phyloP scores from a whole-genome alignment of 2,888 invertebrate genomes.

The Amorpha juglandis region DNA sequence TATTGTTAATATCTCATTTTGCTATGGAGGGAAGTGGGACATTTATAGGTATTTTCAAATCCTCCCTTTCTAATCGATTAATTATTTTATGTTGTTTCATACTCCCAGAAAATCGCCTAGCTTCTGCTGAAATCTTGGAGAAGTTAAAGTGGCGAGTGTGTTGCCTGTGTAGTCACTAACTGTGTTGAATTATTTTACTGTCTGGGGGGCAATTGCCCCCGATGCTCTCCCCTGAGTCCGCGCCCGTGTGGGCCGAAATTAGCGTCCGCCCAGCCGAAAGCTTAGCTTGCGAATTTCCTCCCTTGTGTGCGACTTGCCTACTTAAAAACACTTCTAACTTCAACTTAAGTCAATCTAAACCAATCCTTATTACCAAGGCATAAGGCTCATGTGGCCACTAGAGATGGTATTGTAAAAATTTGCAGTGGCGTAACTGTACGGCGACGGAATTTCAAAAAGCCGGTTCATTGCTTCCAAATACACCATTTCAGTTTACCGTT shows the following conservation, averaged over 20 bases:
- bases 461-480: constrained; percentile 64
- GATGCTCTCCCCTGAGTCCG: not conserved
- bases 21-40: too few relatives aligned
- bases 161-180: too few relatives aligned
- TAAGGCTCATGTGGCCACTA: constrained; percentile 54
- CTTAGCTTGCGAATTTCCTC: constrained; percentile 77
- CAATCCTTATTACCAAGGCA: constrained; percentile 50
- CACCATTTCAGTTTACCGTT: constrained; percentile 49
- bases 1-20: too few relatives aligned
- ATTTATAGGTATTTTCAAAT: too few relatives aligned
- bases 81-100: too few relatives aligned
- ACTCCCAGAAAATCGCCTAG: too few relatives aligned
- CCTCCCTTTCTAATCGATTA: too few relatives aligned
- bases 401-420: constrained; percentile 59
- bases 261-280: constrained; percentile 76
- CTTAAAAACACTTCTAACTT: constrained; percentile 35
- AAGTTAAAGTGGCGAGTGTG: too few relatives aligned
- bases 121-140: too few relatives aligned
- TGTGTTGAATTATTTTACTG: too few relatives aligned
- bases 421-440: constrained; percentile 68
- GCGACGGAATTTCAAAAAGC: constrained; percentile 82
- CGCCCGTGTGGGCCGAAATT: constrained; percentile 76
- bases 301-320: constrained; percentile 47
- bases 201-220: too few relatives aligned
- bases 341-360: constrained; percentile 49